Conservation (phyloP, 2,888 invertebrate species). For the Agonopterix subpropinquella region DNA sequence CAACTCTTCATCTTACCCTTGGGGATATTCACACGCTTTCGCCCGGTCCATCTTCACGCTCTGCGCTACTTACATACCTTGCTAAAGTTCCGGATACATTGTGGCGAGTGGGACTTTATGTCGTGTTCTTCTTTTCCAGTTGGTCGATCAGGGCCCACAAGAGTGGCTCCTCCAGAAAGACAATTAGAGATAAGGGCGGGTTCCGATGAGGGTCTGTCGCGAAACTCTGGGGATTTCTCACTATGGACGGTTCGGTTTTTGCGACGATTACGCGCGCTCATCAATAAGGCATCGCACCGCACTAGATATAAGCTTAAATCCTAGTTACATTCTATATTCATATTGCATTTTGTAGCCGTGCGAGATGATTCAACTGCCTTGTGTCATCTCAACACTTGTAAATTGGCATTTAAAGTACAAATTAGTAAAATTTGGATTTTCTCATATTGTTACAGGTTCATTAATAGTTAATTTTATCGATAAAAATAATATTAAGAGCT, state of each 20-base stretch:
- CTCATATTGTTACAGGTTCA: constrained; percentile 75
- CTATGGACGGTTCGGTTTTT: constrained; percentile 69
- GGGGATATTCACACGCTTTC: constrained; percentile 69
- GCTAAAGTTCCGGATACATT: constrained; percentile 40
- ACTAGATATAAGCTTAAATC: constrained; percentile 67
- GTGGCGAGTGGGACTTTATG: constrained; percentile 72
- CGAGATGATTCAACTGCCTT: constrained; percentile 62
- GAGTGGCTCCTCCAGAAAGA: constrained; percentile 76
- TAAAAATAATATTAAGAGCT: constrained; percentile 71
- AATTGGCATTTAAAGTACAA: constrained; percentile 76
- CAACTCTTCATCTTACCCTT: constrained; percentile 47
- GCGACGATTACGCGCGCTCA: constrained; percentile 63
- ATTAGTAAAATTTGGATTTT: constrained; percentile 75
- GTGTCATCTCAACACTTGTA: constrained; percentile 69
- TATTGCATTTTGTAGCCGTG: constrained; percentile 60
- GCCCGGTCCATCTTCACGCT: constrained; percentile 72
- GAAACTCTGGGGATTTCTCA: constrained; percentile 72
- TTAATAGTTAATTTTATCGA: constrained; percentile 68
- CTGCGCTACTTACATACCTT: constrained; percentile 66
- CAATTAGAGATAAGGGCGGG: constrained; percentile 71
- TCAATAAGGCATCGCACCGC: constrained; percentile 75
- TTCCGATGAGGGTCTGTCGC: constrained; percentile 70
- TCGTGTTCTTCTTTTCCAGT: constrained; percentile 75
- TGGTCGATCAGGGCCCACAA: constrained; percentile 76
- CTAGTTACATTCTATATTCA: constrained; percentile 55